Percentiles rank a stretch among this genome's conserved stretches.
Evolutionary conservation across 2,888 invertebrate species (phyloP).

Genomic region (Vandiemenella viatica): DNA sequence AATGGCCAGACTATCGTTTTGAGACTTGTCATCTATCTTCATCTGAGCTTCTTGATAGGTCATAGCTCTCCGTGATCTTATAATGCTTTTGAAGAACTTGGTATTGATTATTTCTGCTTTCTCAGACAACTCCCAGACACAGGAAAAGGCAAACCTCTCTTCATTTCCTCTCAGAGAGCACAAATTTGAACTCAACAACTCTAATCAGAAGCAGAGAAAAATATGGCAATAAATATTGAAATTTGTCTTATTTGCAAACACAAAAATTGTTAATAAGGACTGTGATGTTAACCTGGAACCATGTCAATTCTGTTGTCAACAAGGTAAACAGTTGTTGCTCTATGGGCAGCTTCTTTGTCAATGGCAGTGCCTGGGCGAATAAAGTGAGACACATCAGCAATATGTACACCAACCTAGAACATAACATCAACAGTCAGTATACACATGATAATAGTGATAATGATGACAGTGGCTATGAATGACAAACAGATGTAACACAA

Average conservation of each 20-base stretch:
- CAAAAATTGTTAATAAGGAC: conserved; percentile 22
- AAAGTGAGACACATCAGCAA: conserved; percentile 97
- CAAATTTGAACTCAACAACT: conserved; percentile 82
- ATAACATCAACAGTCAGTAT: too few relatives aligned
- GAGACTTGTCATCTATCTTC: conserved; percentile 67
- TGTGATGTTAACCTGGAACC: conserved; percentile 40
- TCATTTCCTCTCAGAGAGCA: conserved; percentile 85
- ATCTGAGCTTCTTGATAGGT: conserved; percentile 95
- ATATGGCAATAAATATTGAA: neutral
- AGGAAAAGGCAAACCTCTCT: conserved; percentile 89
- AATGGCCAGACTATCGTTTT: conserved; percentile 53
- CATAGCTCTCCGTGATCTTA: conserved; percentile 78
- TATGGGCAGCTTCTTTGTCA: conserved; percentile 80
- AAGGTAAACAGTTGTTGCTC: conserved; percentile 93
- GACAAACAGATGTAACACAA: too few relatives aligned
- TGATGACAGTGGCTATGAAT: too few relatives aligned
- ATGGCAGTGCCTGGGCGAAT: conserved; percentile 83
- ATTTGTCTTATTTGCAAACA: conserved; percentile 58
- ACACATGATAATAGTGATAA: too few relatives aligned
- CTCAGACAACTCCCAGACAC: conserved; percentile 82
- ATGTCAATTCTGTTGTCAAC: conserved; percentile 86
- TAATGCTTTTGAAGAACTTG: conserved; percentile 84
- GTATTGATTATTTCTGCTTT: conserved; percentile 68
- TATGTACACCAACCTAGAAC: conserved; percentile 88
- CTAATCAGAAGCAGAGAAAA: conserved; percentile 35